Base-by-base conservation (phyloP, 92 coral and sea anemone species). In the Micromussa lordhowensis region DNA sequence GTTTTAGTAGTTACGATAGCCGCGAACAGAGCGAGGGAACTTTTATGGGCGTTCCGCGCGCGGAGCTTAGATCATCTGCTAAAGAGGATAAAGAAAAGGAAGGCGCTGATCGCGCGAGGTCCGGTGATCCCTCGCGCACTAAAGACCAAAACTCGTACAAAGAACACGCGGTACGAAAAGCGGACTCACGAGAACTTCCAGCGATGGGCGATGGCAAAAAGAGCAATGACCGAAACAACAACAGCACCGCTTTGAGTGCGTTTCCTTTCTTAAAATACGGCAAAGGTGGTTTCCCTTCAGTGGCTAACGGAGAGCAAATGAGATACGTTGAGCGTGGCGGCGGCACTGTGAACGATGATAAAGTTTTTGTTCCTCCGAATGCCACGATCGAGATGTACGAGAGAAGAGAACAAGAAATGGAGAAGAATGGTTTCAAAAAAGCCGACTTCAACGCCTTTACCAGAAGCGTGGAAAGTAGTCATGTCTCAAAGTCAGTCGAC, bases 361-460 rank as follows among this genome's bases (percentile, higher is more conserved):
- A 93, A 79, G 96, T 94, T 66, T 95, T 94, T 48, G 91, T 92
- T 35, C 98, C 98, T 13, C 98, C 98, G 5, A 95, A 95, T 64
- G 95, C 93, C 28, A 95, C 96, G 19, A 76, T 95, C 76, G 96
- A 94, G 63, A 95, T 92, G 94, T 92, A 87, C 87, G 95, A 94
- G 85, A 92, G 86, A 77, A 86, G 98, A 51, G 96, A 91, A 81
- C 96, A 91, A 48, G 98, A 95, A 44, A 80, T 95, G 89, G 98
- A 95, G 61, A 88, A 86, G 78, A 88, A 73, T 34, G 91, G 91
- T 24, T 82, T 79, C 74, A 91, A 78, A 79, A 91, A 77, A 73
- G 51, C 78, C 55, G 94, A 91, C 24, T 61, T 77, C 0, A 78
- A 48, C 83, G 29, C 77, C 34, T 77, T 29, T 77, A 38, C 89